A percentile compares a stretch with the other conserved stretches of the same genome.
Conservation (phyloP, 2,888 invertebrate genomes). For the Machimus atricapillus region DNA sequence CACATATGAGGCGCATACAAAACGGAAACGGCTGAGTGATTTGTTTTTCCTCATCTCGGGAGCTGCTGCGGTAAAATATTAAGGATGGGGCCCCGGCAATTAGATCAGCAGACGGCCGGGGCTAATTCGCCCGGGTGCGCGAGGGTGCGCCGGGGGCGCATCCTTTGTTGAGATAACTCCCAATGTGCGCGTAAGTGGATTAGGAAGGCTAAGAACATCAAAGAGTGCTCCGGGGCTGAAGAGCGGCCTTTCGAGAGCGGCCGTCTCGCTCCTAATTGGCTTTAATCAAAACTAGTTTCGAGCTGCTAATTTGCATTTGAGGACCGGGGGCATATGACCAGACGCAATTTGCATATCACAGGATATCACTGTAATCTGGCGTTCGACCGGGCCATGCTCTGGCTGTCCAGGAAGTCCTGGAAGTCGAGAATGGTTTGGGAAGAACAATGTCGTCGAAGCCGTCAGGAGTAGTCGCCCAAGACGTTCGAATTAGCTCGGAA, state of each 20-base stretch:
- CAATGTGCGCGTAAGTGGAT: constrained; percentile 14
- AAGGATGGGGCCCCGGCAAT: not conserved
- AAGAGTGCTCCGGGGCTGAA: not conserved
- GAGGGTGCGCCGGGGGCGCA: not conserved
- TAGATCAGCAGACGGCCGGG: not conserved
- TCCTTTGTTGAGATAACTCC: not conserved
- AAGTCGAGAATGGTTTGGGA: not conserved
- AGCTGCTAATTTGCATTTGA: constrained; percentile 44
- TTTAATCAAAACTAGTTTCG: constrained; percentile 44
- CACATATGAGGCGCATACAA: constrained; percentile 3
- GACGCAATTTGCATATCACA: constrained; percentile 41
- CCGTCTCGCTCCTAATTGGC: constrained; percentile 39
- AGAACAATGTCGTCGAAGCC: not conserved
- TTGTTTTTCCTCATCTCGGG: constrained; percentile 10
- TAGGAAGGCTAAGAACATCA: not conserved
- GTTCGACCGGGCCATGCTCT: not conserved
- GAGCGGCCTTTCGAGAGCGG: not conserved
- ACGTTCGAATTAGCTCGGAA: not conserved
- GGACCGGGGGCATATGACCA: constrained; percentile 31
- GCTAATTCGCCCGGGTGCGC: not conserved
- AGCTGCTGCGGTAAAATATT: not conserved
- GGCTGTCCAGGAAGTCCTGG: not conserved
- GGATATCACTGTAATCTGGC: not conserved
- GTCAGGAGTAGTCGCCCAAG: not conserved
- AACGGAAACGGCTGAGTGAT: constrained; percentile 26